phyloP scores from a whole-genome alignment of 2,888 invertebrate genomes.

The Spisula solida region DNA sequence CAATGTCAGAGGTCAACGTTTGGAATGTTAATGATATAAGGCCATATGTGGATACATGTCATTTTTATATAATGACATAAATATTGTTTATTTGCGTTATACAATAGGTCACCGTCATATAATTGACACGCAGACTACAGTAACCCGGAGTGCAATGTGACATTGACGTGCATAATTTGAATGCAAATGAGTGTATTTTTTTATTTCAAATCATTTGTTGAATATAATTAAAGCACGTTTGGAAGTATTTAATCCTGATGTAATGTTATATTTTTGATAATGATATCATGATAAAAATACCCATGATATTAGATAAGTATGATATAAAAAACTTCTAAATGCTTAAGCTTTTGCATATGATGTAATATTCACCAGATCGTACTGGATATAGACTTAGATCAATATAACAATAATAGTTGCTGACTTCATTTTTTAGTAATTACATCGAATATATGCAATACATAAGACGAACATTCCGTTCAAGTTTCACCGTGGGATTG shows the following conservation, averaged over 20 bases:
- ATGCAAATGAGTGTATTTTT: not conserved
- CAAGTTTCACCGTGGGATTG: too few relatives aligned
- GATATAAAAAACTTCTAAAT: too few relatives aligned
- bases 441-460: too few relatives aligned
- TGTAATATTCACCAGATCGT: too few relatives aligned
- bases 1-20: not conserved
- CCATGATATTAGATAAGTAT: too few relatives aligned
- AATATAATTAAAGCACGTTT: not conserved
- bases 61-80: conserved; percentile 1
- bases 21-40: conserved; percentile 22
- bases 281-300: not conserved
- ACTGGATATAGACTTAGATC: too few relatives aligned
- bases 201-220: not conserved
- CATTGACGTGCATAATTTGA: not conserved
- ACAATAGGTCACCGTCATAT: not conserved
- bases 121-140: conserved; percentile 7
- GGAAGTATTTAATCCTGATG: not conserved
- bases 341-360: too few relatives aligned
- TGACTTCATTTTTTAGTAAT: too few relatives aligned
- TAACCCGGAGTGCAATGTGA: not conserved
- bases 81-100: not conserved
- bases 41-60: not conserved
- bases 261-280: not conserved
- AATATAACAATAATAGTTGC: too few relatives aligned
- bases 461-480: too few relatives aligned